A percentile compares a stretch with the other conserved stretches of the same genome.
These are phyloP conservation scores for Fukomys damarensis DNA, from an alignment of 2,113 vertebrate genomes.

Conservation along the genomic window DNA sequence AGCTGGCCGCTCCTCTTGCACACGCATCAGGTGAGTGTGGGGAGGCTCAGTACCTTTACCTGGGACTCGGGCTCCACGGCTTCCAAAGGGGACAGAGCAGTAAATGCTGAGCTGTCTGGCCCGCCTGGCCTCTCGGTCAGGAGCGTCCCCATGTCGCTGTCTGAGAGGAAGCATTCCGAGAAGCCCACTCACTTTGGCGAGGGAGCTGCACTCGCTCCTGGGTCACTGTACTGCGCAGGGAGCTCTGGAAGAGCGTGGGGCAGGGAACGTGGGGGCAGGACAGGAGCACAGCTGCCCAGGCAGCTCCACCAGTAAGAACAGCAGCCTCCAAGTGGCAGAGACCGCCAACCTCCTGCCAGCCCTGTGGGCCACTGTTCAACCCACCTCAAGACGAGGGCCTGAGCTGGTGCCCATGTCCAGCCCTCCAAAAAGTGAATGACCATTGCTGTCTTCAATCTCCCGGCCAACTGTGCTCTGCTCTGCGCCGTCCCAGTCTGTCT, in stretches of 20 bases:
- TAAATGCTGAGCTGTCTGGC: not conserved
- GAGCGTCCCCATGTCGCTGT: not conserved
- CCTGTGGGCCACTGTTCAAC: accelerated
- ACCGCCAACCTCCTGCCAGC: not conserved
- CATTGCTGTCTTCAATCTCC: accelerated
- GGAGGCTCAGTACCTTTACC: not conserved
- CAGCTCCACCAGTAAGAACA: not conserved
- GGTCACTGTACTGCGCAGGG: not conserved
- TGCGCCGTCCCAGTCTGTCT: not conserved
- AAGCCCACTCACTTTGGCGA: not conserved
- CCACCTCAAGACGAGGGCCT: too few relatives aligned
- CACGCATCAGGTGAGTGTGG: not conserved
- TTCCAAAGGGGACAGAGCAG: not conserved
- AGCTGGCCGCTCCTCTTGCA: accelerated
- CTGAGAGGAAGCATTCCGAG: not conserved
- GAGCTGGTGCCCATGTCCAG: accelerated
- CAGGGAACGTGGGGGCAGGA: too few relatives aligned
- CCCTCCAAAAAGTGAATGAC: not conserved
- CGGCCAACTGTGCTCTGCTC: not conserved
- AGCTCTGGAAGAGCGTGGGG: not conserved
- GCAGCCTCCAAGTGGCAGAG: accelerated
- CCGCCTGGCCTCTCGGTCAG: not conserved
- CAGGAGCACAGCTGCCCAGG: accelerated
- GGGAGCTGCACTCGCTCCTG: too few relatives aligned
- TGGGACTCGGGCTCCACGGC: not conserved